Base-by-base conservation (phyloP, 1,140 invertebrate genomes). In the Eciton burchellii region DNA sequence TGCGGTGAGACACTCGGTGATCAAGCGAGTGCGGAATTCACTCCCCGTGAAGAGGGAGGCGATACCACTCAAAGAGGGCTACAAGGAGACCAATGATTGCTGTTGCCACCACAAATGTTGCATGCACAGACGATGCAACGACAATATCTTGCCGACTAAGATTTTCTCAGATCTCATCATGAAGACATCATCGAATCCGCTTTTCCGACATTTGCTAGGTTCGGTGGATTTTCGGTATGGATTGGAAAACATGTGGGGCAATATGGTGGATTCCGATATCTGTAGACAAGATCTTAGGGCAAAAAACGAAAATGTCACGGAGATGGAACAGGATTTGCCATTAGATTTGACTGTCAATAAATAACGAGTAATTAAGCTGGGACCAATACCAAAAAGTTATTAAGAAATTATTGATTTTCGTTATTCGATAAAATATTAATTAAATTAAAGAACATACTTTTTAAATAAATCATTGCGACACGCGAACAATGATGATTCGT, bases 281-380 rank as follows among this genome's bases (percentile, higher is more conserved):
- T 92, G 92, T 43, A 92, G 90, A 8, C 91, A 93, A 81, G 93
- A 94, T 63, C 84, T 93, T 14, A 91, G 92, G 56, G 88, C 93
- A 1, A 93, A 92, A 14, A 91, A 79, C 16, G 91, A 93, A 29
- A 84, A 60, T 12, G 81, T 88, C 0, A 88, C 88, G 4, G 93
- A 94, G 14, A 93, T 94, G 90, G 93, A 94, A 47, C 93, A 94
- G 77, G 93, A 94, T 71, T 79, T 94, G 45, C 93, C 93, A 4
- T 74, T 94, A 35, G 93, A 94, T 56, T 81, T 94, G 11, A 94
- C 93, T 12, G 81, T 94, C 45, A 92, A 93, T 59, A 94, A 94
- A 59, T 94, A 87, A 92, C 5, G 3, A 56, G 6, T 24, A 59
- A 62, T 79, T 9, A 6, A n/a, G 24, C 12, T 52, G 16, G 14